Evolutionary conservation across 1,140 invertebrate genomes (phyloP), one percentile per base, ranked within the genome.

Genomic region (Ridgeia piscesae): DNA sequence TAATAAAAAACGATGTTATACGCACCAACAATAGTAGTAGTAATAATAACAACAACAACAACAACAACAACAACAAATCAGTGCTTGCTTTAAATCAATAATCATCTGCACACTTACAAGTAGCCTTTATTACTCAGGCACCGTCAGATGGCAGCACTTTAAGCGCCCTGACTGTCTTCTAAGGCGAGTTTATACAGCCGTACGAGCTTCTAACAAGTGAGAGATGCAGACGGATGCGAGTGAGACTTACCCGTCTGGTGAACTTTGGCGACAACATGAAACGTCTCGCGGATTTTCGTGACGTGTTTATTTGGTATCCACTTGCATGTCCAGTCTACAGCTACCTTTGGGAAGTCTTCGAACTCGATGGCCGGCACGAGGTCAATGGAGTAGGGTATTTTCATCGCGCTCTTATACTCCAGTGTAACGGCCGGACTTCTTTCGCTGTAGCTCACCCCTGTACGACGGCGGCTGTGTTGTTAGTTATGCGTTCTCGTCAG

Each of bases 311-410:
- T 90, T 21, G 89, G 89, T 90, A 90, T 35, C 35, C 89, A 35
- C 89, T 14, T n/a, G 21, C 34, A 42, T 27, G 4, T 0, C 89
- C 89, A 90, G 89, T 90, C 21, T 42, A n/a, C 1, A n/a, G 89
- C 14, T 27, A n/a, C 27, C 89, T 90, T 27, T n/a, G 89, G 89
- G 17, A 34, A 90, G 34, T 90, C 2, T 8, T 35, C 6, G 1
- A 90, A 42, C 89, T 42, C 34, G n/a, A 90, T 90, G 89, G 89
- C 89, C 14, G 89, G 89, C 34, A 90, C 89, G 11, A 90, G 35
- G 89, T 90, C 89, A 90, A 90, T 42, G 89, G 89, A 90, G 89
- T 35, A 90, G 34, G 34, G 89, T 34, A 33, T 35, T 42, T 90
- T 42, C 6, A 4, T n/a, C 11, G 6, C 14, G 34, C 89, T 42